These are phyloP conservation scores for Drosophila seclusa DNA, from an alignment of 2,888 invertebrate genomes.

Conservation along the genomic window DNA sequence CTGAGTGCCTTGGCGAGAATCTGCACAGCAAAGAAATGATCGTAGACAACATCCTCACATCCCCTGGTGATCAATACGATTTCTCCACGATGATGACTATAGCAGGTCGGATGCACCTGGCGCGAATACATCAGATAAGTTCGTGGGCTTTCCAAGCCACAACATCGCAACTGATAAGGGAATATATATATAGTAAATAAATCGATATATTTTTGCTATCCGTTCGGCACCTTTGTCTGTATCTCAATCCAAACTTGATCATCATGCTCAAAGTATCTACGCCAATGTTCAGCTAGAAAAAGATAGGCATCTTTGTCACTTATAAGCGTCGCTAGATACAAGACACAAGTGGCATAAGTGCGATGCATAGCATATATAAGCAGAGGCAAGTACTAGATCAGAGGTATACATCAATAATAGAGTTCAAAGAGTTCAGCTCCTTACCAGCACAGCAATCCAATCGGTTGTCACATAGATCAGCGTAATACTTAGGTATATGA, in stretches of 20 bases:
- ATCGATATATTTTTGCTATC: not conserved
- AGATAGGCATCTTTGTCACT: not conserved
- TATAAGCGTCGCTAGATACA: conserved; percentile 2
- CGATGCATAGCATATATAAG: conserved; percentile 9
- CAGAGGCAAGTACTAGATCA: conserved; percentile 46
- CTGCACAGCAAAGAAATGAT: conserved; percentile 11
- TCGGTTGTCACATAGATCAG: conserved; percentile 25
- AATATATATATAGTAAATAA: not conserved
- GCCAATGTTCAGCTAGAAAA: conserved; percentile 18
- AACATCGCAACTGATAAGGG: conserved; percentile 39
- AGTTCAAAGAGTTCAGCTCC: not conserved
- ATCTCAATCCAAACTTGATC: conserved; percentile 36
- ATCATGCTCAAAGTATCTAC: conserved; percentile 17
- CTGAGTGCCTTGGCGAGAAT: conserved; percentile 11
- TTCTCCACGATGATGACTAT: not conserved
- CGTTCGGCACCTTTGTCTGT: conserved; percentile 13
- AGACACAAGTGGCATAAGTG: not conserved
- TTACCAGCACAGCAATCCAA: conserved; percentile 46
- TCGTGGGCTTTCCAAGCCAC: conserved; percentile 51
- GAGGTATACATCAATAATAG: not conserved
- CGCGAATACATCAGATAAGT: conserved; percentile 42
- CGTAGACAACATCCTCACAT: conserved; percentile 28
- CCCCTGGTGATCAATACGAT: conserved; percentile 32
- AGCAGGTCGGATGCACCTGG: conserved; percentile 37
- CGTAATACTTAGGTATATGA: conserved; percentile 22